These are phyloP conservation scores for Drosophila mauritiana DNA, from an alignment of 1,140 invertebrate species.

Conservation along the genomic window DNA sequence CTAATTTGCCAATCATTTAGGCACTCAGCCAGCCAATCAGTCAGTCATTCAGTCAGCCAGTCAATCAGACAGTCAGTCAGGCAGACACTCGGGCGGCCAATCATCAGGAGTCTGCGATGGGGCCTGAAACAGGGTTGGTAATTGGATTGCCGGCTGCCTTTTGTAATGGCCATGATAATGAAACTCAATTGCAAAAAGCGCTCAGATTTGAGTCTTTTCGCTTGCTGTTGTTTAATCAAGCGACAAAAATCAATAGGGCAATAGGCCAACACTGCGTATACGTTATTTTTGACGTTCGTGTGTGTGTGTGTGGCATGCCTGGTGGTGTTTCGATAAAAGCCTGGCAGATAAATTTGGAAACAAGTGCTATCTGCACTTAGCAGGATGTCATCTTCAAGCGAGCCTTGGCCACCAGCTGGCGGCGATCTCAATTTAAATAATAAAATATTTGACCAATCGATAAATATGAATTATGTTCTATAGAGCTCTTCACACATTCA, in stretches of 20 bases:
- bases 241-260: slow-evolving; percentile 66
- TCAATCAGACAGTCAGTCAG: slow-evolving; percentile 22
- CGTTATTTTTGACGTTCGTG: slow-evolving; percentile 13
- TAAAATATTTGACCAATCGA: slow-evolving; percentile 59
- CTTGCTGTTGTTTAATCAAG: slow-evolving; percentile 57
- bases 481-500: slow-evolving; percentile 29
- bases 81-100: slow-evolving; percentile 19
- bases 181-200: slow-evolving; percentile 48
- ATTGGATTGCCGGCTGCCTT: slow-evolving; percentile 60
- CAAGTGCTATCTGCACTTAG: slow-evolving; percentile 22
- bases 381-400: slow-evolving; percentile 9
- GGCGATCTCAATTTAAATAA: slow-evolving; percentile 54
- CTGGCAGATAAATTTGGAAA: slow-evolving; percentile 45
- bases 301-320: slow-evolving; percentile 14
- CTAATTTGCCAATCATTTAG: slow-evolving; percentile 72
- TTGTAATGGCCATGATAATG: slow-evolving; percentile 45
- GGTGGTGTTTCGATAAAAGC: slow-evolving; percentile 46
- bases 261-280: slow-evolving; percentile 12
- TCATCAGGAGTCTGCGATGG: slow-evolving; percentile 18
- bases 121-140: slow-evolving; percentile 55
- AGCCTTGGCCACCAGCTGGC: slow-evolving; percentile 31
- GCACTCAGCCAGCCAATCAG: slow-evolving; percentile 51
- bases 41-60: slow-evolving; percentile 24
- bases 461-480: slow-evolving; percentile 51
- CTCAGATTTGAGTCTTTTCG: slow-evolving; percentile 32